Evolutionary conservation across 2,797 vertebrate species (phyloP).

Genomic region (Aotus griseimembra): DNA sequence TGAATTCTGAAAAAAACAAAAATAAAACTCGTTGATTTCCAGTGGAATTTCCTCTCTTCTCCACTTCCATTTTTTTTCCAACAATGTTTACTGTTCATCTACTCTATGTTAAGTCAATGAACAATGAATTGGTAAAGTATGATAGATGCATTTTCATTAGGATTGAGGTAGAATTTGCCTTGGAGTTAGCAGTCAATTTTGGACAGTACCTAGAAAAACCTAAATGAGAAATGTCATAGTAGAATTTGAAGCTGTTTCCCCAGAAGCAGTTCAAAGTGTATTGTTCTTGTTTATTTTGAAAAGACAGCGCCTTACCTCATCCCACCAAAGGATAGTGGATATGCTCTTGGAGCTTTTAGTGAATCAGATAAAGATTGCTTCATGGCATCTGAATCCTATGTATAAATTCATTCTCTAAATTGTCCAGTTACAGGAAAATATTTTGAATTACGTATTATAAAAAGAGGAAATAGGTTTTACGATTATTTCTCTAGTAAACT

Average conservation of each 20-base stretch:
- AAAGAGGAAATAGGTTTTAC: background rate
- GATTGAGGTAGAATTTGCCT: background rate
- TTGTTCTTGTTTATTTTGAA: background rate
- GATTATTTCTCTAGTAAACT: slow-evolving; percentile 8
- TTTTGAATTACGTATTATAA: background rate
- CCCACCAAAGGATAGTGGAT: background rate
- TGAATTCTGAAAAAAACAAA: background rate
- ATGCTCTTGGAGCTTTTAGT: background rate
- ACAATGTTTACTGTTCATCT: background rate
- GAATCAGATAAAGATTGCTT: background rate
- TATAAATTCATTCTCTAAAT: background rate
- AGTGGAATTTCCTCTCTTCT: background rate
- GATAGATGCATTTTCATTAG: background rate
- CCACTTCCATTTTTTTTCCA: background rate
- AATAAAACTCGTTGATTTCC: too few species aligned
- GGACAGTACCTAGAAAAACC: background rate
- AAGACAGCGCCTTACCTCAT: background rate
- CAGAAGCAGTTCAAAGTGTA: background rate
- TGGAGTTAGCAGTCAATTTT: background rate
- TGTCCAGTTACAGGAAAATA: background rate
- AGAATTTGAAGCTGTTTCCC: background rate
- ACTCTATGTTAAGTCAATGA: background rate
- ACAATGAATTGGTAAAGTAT: background rate
- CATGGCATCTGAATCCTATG: background rate
- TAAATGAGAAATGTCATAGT: background rate